Base-by-base conservation (phyloP, 2,888 invertebrate species). In the Baccha elongata region DNA sequence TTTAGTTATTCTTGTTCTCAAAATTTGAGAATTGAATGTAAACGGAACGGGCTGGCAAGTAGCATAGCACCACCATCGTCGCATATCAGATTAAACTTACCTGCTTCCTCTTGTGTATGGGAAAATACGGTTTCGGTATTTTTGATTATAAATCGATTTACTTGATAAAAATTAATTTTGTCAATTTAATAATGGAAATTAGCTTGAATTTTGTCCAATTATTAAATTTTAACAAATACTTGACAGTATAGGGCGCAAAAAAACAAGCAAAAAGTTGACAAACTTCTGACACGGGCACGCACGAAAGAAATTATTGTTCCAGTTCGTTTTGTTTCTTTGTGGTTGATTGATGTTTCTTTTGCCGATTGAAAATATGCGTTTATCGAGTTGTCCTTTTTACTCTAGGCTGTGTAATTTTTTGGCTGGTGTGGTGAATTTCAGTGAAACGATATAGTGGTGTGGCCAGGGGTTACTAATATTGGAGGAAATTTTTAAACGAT, bases 211-310 rank as follows among this genome's bases (percentile, higher is more conserved):
- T 73, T 64, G 40, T 64, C 26, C 40, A 40, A 15, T 58, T 23
- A 13, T n/a, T 32, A 52, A 6, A 15, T 50, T 58, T 52, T 72
- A 80, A 62, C 46, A 62, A 72, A 76, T 60, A 83, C 71, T 76
- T 53, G 53, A 76, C 60, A 50, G 62, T 48, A 72, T 53, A 83
- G 76, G 72, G 67, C 65, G 75, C 65, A 74, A 76, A 75, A 40
- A 83, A 83, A 83, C 81, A 83, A 62, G 72, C 76, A 76, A 76
- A 75, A 83, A 76, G 71, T 83, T 76, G 76, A 72, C 76, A 76
- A 83, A 72, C 81, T 76, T 67, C 81, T 76, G 67, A 68, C 81
- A 76, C 81, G 67, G 81, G 81, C 71, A 83, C 81, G 81, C 81
- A 83, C 81, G 81, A 72, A 80, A 69, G 69, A 83, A 76, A 83